These are phyloP conservation scores for Sylvilagus floridanus DNA, from an alignment of 2,797 vertebrate genomes.

Conservation along the genomic window DNA sequence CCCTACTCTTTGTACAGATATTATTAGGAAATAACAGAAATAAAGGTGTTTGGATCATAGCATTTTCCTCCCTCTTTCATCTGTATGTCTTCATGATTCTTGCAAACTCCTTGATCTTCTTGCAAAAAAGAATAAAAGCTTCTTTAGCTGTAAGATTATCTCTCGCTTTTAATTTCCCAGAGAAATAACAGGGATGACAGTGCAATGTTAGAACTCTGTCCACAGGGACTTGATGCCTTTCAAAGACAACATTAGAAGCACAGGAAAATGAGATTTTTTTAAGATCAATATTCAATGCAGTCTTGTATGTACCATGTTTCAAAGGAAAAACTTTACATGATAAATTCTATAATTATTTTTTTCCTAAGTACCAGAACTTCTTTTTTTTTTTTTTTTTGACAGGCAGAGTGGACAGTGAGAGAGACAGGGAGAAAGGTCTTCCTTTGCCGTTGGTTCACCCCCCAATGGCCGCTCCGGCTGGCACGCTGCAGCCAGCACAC, in stretches of 20 bases:
- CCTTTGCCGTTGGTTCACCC: too few relatives aligned
- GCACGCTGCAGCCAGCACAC: too few relatives aligned
- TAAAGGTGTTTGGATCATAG: slow-evolving; percentile 10
- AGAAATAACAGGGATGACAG: not conserved
- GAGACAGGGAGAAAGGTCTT: too few relatives aligned
- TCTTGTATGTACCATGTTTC: not conserved
- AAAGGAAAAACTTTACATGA: not conserved
- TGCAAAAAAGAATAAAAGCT: not conserved
- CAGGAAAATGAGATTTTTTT: not conserved
- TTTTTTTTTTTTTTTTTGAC: too few relatives aligned
- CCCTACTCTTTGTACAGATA: not conserved
- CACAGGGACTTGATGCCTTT: not conserved
- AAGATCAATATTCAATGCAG: not conserved
- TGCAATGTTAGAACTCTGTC: not conserved
- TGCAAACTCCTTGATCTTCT: slow-evolving; percentile 55
- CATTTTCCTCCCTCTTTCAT: slow-evolving; percentile 38
- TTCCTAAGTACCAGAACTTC: not conserved
- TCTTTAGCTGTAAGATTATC: not conserved
- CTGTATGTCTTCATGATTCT: slow-evolving; percentile 36
- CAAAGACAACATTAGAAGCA: not conserved
- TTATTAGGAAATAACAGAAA: not conserved
- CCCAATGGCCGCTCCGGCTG: too few relatives aligned
- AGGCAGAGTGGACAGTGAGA: too few relatives aligned
- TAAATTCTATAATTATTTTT: slow-evolving; percentile 7
- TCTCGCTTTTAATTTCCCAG: slow-evolving; percentile 15